Percentiles rank a stretch among this genome's conserved stretches.
Conservation (phyloP, 2,113 vertebrate genomes). For the Piliocolobus tephrosceles region DNA sequence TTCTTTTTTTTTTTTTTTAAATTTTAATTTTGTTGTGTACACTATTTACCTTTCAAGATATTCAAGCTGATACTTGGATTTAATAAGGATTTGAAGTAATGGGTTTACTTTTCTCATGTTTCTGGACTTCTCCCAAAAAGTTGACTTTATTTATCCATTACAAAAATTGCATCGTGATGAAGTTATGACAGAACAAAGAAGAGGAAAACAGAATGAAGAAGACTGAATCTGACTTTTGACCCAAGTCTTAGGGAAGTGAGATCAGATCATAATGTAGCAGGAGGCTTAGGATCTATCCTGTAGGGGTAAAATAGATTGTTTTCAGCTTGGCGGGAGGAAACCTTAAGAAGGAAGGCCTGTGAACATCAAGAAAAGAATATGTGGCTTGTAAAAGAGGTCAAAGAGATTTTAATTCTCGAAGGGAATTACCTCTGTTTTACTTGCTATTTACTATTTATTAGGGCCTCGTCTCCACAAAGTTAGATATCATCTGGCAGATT, state of each 20-base stretch:
- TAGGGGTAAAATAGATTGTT: neutral
- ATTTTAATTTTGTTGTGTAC: neutral
- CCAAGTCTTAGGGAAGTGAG: neutral
- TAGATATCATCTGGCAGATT: neutral
- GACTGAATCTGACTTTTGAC: neutral
- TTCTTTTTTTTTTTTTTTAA: neutral
- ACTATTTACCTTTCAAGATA: neutral
- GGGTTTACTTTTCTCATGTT: neutral
- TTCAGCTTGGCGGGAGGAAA: neutral
- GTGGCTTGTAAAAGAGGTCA: neutral
- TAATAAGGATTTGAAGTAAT: neutral
- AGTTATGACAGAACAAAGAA: neutral
- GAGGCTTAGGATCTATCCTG: neutral
- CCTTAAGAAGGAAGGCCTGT: neutral
- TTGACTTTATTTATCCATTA: neutral
- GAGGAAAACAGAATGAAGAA: neutral
- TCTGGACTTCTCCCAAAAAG: neutral
- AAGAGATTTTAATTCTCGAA: neutral
- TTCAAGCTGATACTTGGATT: neutral
- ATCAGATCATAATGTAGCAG: neutral
- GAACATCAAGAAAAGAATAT: neutral
- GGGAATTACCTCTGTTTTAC: neutral
- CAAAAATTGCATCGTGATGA: neutral
- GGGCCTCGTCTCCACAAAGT: neutral
- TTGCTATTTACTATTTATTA: neutral